Evolutionary conservation across 2,797 vertebrate species (phyloP), one percentile per base, ranked within the genome.

Genomic region (Ceryle rudis): DNA sequence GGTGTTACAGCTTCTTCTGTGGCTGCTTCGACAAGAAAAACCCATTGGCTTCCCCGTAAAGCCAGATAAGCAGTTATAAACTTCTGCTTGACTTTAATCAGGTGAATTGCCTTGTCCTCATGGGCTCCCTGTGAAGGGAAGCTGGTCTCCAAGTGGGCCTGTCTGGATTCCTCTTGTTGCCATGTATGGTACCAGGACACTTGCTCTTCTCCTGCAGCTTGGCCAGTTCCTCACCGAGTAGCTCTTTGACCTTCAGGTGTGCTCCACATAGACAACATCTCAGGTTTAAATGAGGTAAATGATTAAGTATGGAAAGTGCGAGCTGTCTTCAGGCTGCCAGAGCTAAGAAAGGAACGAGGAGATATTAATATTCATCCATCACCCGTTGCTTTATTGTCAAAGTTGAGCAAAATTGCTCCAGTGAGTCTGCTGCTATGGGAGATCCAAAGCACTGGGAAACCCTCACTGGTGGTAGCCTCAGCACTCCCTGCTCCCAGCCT

Each of bases 281-380:
- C 1, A 3, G 66, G 73, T 78, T 69, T 52, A 89, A 72, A 78
- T 4, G 65, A 89, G 66, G 73, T 41, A 42, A 41, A 57, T 75
- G 37, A 52, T 22, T 74, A 57, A 64, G 47, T 47, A 69, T 51
- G 35, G 47, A 60, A 90, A 90, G 46, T 1, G 1, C 11, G 73
- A 90, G 64, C 61, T 89, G 86, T 71, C 42, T 89, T 42, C 77
- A 61, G 65, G 51, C 86, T 86, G 89, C 65, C 67, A 3, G 16
- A 67, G 86, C 80, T 86, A 73, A 65, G 70, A 71, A 81, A 51
- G 61, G 64, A 94, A 78, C 62, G 65, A 86, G 66, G 58, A 86
- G 83, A 65, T 84, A 81, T 75, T 86, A 86, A 79, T 42, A 55
- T 79, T 18, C 81, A 93, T 94, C 81, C 73, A 94, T 90, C 91